These are phyloP conservation scores for Acrobasis repandana DNA, from an alignment of 2,888 invertebrate genomes.

Conservation along the genomic window DNA sequence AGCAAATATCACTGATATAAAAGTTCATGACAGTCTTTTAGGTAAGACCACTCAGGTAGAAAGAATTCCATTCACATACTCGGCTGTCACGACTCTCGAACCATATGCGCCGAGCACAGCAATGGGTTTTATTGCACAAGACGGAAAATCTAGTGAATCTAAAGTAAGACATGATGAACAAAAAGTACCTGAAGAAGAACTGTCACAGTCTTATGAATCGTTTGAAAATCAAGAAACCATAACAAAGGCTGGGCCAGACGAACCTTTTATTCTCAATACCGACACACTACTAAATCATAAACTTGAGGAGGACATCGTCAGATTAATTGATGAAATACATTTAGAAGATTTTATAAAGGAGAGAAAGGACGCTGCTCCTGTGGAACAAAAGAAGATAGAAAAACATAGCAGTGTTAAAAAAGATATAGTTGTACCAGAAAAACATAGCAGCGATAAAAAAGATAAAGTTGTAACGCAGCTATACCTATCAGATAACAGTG, in stretches of 20 bases:
- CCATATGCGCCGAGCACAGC: not conserved
- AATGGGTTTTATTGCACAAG: not conserved
- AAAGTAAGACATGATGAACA: not conserved
- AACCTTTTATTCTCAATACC: not conserved
- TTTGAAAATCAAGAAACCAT: not conserved
- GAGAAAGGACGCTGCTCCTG: not conserved
- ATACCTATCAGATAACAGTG: not conserved
- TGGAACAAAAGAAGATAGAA: not conserved
- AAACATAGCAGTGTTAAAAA: not conserved
- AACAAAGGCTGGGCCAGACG: not conserved
- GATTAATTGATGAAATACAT: conserved; percentile 1
- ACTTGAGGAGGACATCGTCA: not conserved
- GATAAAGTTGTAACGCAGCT: not conserved
- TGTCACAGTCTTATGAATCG: not conserved
- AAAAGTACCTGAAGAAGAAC: not conserved
- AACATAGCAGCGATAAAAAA: not conserved
- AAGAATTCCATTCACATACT: not conserved
- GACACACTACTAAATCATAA: not conserved
- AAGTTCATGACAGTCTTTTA: not conserved
- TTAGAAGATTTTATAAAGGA: not conserved
- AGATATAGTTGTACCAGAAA: not conserved
- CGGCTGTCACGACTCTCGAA: not conserved
- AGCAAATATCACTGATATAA: not conserved
- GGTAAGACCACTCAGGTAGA: not conserved
- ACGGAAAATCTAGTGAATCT: not conserved